phyloP scores from a whole-genome alignment of 1,140 invertebrate species.

The Euschistus heros region DNA sequence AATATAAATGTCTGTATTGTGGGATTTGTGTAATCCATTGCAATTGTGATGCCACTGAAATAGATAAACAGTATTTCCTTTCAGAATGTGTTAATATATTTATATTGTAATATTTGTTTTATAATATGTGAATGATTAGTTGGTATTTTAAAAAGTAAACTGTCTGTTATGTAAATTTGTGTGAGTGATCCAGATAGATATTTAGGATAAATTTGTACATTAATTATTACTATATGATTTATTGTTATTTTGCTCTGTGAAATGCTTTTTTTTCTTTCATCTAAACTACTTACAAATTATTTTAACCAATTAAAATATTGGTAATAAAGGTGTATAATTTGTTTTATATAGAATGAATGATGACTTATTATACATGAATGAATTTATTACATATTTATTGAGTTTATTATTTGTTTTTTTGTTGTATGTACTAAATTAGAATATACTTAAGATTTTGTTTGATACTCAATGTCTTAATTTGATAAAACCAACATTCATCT shows the following conservation, averaged over 20 bases:
- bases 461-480: too few relatives aligned
- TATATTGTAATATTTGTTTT: conserved; percentile 7
- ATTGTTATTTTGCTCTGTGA: neutral
- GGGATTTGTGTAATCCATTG: neutral
- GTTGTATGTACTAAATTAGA: too few relatives aligned
- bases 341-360: too few relatives aligned
- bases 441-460: too few relatives aligned
- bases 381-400: too few relatives aligned
- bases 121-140: neutral
- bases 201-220: too few relatives aligned
- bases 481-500: too few relatives aligned
- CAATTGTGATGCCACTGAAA: neutral
- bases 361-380: too few relatives aligned
- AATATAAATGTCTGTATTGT: neutral
- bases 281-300: neutral
- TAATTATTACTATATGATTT: too few relatives aligned
- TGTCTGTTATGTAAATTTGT: neutral
- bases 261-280: neutral
- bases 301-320: neutral
- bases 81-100: neutral
- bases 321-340: too few relatives aligned
- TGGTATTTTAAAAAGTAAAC: neutral
- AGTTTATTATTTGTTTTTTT: too few relatives aligned
- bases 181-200: neutral
- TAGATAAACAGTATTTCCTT: neutral